These are phyloP conservation scores for Galaxias olidus DNA, from an alignment of 2,797 vertebrate genomes.

Conservation along the genomic window DNA sequence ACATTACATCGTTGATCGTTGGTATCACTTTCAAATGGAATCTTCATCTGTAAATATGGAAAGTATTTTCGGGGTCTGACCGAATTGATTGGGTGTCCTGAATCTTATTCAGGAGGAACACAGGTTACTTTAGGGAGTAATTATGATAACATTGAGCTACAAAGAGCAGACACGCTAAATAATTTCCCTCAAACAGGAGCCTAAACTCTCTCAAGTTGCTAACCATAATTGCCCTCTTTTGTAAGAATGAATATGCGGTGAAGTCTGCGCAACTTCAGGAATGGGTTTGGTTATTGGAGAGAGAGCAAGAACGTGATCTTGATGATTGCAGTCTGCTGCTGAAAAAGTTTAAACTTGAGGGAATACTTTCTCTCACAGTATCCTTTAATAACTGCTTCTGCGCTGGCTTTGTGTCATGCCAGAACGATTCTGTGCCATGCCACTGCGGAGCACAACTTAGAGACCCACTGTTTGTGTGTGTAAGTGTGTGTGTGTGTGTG, in stretches of 20 bases:
- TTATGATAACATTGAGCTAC: constrained; percentile 4
- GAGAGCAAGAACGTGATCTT: neutral
- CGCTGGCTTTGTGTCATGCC: neutral
- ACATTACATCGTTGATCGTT: no score
- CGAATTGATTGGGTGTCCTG: no score
- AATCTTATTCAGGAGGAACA: no score
- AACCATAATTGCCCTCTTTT: constrained; percentile 14
- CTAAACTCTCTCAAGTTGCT: constrained; percentile 2
- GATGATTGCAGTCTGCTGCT: neutral
- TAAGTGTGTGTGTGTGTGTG: neutral
- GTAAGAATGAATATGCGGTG: neutral
- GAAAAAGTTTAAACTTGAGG: neutral
- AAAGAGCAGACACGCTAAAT: constrained; percentile 10
- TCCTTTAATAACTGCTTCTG: neutral
- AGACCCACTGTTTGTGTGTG: neutral
- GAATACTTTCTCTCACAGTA: neutral
- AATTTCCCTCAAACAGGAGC: constrained; percentile 10
- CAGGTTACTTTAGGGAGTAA: neutral
- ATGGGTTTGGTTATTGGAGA: constrained; percentile 2
- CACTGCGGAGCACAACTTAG: neutral
- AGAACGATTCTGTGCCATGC: neutral
- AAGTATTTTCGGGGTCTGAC: no score
- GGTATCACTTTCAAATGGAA: no score
- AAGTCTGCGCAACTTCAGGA: neutral
- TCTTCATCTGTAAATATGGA: no score